phyloP scores from a whole-genome alignment of 2,797 vertebrate genomes.

The Pterois miles region DNA sequence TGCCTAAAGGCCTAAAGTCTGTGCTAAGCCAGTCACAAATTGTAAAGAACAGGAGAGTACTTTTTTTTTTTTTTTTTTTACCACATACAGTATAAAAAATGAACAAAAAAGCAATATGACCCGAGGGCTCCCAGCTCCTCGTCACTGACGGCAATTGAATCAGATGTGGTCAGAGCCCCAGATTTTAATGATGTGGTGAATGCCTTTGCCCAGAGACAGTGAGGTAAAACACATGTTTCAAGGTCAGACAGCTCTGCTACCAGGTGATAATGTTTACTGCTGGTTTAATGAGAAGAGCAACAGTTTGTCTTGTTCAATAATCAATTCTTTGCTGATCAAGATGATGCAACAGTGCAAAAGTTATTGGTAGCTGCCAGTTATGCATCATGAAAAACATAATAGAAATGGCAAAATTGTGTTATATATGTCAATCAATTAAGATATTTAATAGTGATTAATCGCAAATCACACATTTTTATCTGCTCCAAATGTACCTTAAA shows the following conservation, averaged over 20 bases:
- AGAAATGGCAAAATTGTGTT: neutral
- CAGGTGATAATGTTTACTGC: conserved; percentile 47
- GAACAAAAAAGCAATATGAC: conserved; percentile 24
- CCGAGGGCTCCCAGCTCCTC: conserved; percentile 22
- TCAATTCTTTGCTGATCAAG: conserved; percentile 2
- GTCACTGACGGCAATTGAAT: conserved; percentile 32
- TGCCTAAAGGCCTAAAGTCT: neutral
- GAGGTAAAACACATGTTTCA: conserved; percentile 45
- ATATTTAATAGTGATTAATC: too few species aligned
- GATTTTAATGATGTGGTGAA: conserved; percentile 65
- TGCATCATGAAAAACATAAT: neutral
- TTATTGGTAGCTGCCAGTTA: neutral
- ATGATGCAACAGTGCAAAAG: neutral
- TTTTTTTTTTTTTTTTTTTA: conserved; percentile 8
- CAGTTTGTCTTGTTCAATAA: conserved; percentile 20
- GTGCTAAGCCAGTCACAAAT: neutral
- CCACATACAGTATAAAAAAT: conserved; percentile 19
- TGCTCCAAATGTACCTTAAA: too few species aligned
- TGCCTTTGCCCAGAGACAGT: conserved; percentile 44
- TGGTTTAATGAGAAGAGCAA: conserved; percentile 34
- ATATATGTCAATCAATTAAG: neutral
- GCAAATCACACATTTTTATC: too few species aligned
- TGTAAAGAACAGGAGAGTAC: neutral
- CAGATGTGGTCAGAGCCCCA: conserved; percentile 38
- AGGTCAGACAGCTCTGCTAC: conserved; percentile 47